Evolutionary conservation across 2,797 vertebrate species (phyloP).

Genomic region (Microhierax caerulescens): DNA sequence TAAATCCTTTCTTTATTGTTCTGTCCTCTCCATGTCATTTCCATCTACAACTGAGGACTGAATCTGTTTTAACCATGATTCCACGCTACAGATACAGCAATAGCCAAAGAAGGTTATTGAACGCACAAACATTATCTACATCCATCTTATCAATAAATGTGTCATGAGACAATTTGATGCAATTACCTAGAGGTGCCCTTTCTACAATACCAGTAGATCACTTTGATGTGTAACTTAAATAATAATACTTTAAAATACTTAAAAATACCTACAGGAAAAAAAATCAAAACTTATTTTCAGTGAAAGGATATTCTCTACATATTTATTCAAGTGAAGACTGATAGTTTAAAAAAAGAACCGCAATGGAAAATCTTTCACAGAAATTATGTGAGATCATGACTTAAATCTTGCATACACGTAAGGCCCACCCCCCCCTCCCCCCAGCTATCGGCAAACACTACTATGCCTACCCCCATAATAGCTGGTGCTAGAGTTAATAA

Average conservation of each 20-base stretch:
- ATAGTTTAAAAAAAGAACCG: background rate
- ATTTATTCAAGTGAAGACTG: background rate
- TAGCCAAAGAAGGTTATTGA: constrained; percentile 9
- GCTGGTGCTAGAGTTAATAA: background rate
- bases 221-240: background rate
- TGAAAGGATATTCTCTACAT: background rate
- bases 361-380: background rate
- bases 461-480: background rate
- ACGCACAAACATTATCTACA: background rate
- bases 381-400: background rate
- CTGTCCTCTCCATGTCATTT: background rate
- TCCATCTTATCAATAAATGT: constrained; percentile 54
- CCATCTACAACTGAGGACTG: background rate
- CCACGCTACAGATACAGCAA: background rate
- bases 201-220: background rate
- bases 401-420: background rate
- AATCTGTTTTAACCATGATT: background rate
- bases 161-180: background rate
- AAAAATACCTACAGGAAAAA: background rate
- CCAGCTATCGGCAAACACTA: background rate
- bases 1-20: background rate
- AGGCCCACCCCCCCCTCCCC: rapidly evolving
- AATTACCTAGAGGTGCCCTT: background rate
- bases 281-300: background rate
- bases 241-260: background rate